Evolutionary conservation across 35 echinoderm and acorn worm species (phyloP).

Genomic region (Apostichopus parvimensis): DNA sequence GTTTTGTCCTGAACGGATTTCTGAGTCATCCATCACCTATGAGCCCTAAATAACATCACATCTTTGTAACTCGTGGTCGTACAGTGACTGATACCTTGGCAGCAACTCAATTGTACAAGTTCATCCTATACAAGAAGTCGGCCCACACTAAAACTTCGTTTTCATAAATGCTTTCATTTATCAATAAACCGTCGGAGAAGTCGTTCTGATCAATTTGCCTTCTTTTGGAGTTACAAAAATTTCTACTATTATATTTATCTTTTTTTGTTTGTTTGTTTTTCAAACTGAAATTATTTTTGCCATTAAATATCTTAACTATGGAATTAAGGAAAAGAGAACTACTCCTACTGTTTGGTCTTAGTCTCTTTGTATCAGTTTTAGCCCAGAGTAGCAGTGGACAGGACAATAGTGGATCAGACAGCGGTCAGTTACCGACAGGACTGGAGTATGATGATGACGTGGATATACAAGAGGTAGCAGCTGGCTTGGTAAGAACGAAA

Average conservation of each 20-base stretch:
- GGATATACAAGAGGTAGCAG: constrained; percentile 7
- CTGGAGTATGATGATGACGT: constrained; percentile 36
- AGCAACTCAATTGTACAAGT: background rate
- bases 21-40: background rate
- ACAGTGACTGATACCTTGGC: constrained; percentile 3
- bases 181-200: too few relatives aligned
- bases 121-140: background rate
- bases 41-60: background rate
- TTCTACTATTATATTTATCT: too few relatives aligned
- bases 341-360: background rate
- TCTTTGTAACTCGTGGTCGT: too few relatives aligned
- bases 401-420: background rate
- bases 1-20: constrained; percentile 2
- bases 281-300: background rate
- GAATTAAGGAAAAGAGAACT: constrained; percentile 10
- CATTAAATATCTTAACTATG: background rate
- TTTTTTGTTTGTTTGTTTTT: too few relatives aligned
- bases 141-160: background rate
- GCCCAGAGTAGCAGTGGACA: background rate
- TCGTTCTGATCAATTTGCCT: too few relatives aligned
- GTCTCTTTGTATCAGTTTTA: background rate
- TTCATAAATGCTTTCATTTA: too few relatives aligned
- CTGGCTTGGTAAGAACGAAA: background rate
- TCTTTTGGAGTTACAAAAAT: too few relatives aligned
- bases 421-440: constrained; percentile 9